Evolutionary conservation across 2,797 vertebrate species (phyloP).

Genomic region (Periophthalmus magnuspinnatus): DNA sequence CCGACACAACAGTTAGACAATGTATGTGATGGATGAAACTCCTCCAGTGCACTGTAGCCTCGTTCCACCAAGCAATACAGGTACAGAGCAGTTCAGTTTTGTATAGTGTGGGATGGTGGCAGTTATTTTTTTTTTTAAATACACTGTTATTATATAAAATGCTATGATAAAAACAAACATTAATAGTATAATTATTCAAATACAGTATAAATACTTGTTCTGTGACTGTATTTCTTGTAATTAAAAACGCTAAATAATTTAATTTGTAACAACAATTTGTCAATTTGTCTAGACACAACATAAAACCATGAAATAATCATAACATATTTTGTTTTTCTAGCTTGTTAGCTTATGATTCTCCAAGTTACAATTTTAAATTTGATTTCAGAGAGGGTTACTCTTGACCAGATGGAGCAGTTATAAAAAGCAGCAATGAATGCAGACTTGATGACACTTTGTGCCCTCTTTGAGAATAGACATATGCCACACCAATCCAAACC

Average conservation of each 20-base stretch:
- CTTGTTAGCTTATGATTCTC: neutral
- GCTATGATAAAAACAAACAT: neutral
- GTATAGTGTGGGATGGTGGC: neutral
- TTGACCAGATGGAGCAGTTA: constrained; percentile 1
- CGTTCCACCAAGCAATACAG: constrained; percentile 5
- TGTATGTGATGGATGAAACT: constrained; percentile 77
- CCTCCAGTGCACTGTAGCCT: constrained; percentile 66
- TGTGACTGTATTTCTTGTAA: neutral
- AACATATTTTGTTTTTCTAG: neutral
- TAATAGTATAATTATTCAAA: neutral
- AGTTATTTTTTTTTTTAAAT: too few species aligned
- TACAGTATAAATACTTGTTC: neutral
- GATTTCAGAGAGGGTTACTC: neutral
- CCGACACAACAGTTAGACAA: constrained; percentile 74
- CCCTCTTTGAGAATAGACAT: constrained; percentile 2
- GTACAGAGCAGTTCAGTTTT: constrained; percentile 1
- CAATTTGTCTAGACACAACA: neutral
- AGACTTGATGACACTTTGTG: neutral
- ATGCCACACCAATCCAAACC: constrained; percentile 4
- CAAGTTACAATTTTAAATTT: neutral
- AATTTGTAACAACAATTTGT: neutral
- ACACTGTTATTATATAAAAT: too few species aligned
- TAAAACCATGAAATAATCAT: neutral
- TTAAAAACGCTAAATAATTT: neutral
- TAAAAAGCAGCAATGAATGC: neutral